Conservation (phyloP, 2,113 vertebrate species). For the Pelusios castaneus region DNA sequence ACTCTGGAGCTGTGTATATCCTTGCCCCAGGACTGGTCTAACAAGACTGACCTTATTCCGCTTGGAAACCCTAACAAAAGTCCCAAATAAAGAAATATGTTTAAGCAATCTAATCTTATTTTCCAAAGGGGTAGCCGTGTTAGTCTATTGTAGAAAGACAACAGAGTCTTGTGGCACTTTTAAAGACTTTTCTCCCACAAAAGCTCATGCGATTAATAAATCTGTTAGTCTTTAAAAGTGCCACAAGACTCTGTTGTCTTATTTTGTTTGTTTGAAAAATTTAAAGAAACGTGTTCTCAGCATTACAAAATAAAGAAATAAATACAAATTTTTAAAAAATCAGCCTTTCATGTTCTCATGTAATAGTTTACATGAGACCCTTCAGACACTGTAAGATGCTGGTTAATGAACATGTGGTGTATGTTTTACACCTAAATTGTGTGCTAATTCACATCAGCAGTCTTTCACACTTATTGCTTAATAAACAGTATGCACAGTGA, state of each 20-base stretch:
- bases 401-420: not conserved
- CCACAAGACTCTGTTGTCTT: no score
- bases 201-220: no score
- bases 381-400: conserved; percentile 19
- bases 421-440: not conserved
- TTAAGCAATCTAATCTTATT: not conserved
- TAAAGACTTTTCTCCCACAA: no score
- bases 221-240: no score
- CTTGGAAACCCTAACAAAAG: not conserved
- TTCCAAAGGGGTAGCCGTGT: no score
- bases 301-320: no score
- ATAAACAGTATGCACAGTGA: not conserved
- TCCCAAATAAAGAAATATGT: not conserved
- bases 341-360: not conserved
- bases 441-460: not conserved
- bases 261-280: not conserved
- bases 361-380: not conserved
- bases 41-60: not conserved
- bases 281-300: not conserved
- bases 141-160: no score
- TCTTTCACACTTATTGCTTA: not conserved
- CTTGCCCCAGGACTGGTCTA: not conserved
- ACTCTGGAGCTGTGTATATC: not conserved
- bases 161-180: no score
- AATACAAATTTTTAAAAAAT: no score